Evolutionary conservation across 2,113 vertebrate genomes (phyloP), one percentile per base, ranked within the genome.

Genomic region (Centropristis striata): DNA sequence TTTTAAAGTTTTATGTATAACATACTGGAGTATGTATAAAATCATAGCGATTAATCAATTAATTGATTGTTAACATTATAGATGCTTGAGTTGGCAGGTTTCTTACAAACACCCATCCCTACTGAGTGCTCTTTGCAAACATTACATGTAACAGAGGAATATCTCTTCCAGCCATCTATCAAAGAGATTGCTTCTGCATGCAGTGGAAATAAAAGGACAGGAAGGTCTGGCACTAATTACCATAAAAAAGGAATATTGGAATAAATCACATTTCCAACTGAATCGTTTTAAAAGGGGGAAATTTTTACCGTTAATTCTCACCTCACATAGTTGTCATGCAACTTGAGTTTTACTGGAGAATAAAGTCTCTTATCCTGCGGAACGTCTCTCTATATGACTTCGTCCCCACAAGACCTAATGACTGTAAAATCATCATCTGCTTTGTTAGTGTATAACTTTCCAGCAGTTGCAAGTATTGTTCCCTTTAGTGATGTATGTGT

Each of bases 191-290:
- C 58, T 41, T 23, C 54, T 75, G 16, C 3, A 36, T 58, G 42
- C 18, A 59, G 21, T 66, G 68, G 83, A 16, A 85, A 73, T 59
- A 44, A 55, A 75, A 42, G 11, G 25, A 65, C 8, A 32, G 53
- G 39, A 14, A 55, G 15, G 27, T 12, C 71, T 84, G 80, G 59
- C n/a, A 64, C 5, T 75, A 50, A 78, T 81, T 81, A 75, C 20
- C 72, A 20, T 68, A 63, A 81, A 81, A 57, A 0, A 1, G 11
- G 21, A 59, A 54, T 36, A 72, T 42, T 63, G 20, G 15, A 27
- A 41, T 18, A 73, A 82, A 76, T 13, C 11, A 41, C 42, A 64
- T 61, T 60, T 77, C 46, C 47, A 78, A 9, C 4, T 72, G 21
- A 10, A 74, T 41, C 51, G 25, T 60, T 80, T 80, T 7, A 80